Base-by-base conservation (phyloP, 2,113 vertebrate species). In the Saguinus imperator region DNA sequence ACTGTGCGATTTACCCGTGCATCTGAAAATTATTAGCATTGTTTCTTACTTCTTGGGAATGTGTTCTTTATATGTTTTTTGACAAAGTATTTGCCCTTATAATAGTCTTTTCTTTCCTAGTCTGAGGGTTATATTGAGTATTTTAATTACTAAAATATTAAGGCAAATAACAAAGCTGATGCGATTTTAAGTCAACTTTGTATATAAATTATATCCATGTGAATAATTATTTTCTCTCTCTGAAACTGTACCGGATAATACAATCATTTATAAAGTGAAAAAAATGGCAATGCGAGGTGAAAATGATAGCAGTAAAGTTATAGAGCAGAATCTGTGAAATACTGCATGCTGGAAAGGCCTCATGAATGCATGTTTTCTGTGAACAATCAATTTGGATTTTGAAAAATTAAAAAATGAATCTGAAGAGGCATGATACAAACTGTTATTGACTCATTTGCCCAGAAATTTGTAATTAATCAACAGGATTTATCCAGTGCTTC, bases 301-400 rank as follows among this genome's bases (percentile, higher is more conserved):
- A 86, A 82, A 43, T 27, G 79, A 43, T 32, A 90, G 16, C 29
- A 58, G 5, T 11, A 75, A 80, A 58, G 5, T 80, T 72, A 40
- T 1, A 73, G 57, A 85, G 4, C 25, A 64, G 18, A 87, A 82
- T 77, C 76, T 64, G 76, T 12, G 9, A 87, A 94, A 89, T 11
- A 45, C 4, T 70, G 3, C 8, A 7, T 40, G 73, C 25, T 55
- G 32, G 23, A 55, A 11, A 61, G 48, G 35, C 9, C 32, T 61
- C 48, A 61, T 61, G 17, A 73, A 3, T 45, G 91, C 13, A 64
- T 45, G 17, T 27, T 93, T 92, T 76, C 18, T 76, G 9, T 55
- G 92, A 84, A 95, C 92, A 70, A 92, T 77, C 27, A 37, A 27
- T 85, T 86, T 88, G 40, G 6, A 81, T 88, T 87, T 88, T 94